Percentiles rank a stretch among this genome's conserved stretches.
Conservation (phyloP, 2,888 invertebrate species). For the Podabrus alpinus region DNA sequence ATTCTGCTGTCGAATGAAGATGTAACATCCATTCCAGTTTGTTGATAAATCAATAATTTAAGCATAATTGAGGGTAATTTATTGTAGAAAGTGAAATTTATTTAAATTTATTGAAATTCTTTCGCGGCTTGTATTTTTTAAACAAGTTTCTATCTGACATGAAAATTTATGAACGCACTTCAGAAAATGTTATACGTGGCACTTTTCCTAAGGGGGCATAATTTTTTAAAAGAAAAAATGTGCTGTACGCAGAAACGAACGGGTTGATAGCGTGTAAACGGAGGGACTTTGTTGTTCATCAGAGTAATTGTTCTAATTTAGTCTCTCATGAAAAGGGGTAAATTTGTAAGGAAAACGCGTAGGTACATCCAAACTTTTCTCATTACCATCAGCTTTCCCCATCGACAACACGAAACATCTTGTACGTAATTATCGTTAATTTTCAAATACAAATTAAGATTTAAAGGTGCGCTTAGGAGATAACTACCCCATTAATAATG, state of each 20-base stretch:
- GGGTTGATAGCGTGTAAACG: neutral
- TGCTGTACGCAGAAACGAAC: neutral
- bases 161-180: neutral
- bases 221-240: neutral
- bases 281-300: neutral
- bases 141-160: neutral
- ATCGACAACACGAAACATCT: neutral
- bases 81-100: neutral
- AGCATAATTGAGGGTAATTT: neutral
- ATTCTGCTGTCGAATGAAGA: neutral
- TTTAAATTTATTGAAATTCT: neutral
- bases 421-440: neutral
- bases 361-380: neutral
- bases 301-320: neutral
- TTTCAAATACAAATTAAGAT: neutral
- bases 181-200: neutral
- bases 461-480: neutral
- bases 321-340: neutral
- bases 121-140: neutral
- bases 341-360: neutral
- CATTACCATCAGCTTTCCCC: neutral
- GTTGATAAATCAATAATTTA: neutral
- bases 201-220: neutral
- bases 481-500: neutral
- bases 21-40: neutral